Conservation (phyloP, 2,113 vertebrate genomes). For the Saguinus imperator region DNA sequence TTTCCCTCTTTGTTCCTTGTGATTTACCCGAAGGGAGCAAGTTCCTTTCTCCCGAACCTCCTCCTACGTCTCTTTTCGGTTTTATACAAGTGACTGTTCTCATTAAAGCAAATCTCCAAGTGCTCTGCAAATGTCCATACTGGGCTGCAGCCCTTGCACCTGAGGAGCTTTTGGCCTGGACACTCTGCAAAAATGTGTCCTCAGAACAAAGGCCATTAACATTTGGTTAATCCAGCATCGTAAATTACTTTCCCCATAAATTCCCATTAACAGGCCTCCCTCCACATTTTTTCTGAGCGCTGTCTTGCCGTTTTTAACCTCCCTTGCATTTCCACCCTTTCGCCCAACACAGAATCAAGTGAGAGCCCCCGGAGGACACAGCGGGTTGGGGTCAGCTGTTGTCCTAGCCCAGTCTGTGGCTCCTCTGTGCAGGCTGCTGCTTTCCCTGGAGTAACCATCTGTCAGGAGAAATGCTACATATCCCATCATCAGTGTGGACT, state of each 20-base stretch:
- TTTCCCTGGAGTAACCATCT: neutral
- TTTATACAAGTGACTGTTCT: conserved; percentile 23
- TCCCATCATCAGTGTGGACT: neutral
- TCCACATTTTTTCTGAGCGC: neutral
- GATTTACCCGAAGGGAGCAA: neutral
- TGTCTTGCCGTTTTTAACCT: neutral
- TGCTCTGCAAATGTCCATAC: neutral
- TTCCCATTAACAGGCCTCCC: neutral
- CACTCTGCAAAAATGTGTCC: neutral
- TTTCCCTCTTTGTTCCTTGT: conserved; percentile 33
- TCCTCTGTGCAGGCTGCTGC: neutral
- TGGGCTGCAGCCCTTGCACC: neutral
- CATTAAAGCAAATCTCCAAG: conserved; percentile 1
- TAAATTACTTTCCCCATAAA: neutral
- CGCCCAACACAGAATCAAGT: fast-evolving
- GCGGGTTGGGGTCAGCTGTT: neutral
- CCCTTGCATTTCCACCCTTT: neutral
- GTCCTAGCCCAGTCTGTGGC: fast-evolving
- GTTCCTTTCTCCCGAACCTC: conserved; percentile 42
- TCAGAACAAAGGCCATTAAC: neutral
- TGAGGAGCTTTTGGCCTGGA: neutral
- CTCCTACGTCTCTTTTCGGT: conserved; percentile 29
- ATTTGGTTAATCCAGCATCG: neutral
- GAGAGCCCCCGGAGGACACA: neutral
- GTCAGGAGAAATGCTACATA: neutral